Evolutionary conservation across 1,140 invertebrate genomes (phyloP), one percentile per base, ranked within the genome.

Genomic region (Calosoma granatense): DNA sequence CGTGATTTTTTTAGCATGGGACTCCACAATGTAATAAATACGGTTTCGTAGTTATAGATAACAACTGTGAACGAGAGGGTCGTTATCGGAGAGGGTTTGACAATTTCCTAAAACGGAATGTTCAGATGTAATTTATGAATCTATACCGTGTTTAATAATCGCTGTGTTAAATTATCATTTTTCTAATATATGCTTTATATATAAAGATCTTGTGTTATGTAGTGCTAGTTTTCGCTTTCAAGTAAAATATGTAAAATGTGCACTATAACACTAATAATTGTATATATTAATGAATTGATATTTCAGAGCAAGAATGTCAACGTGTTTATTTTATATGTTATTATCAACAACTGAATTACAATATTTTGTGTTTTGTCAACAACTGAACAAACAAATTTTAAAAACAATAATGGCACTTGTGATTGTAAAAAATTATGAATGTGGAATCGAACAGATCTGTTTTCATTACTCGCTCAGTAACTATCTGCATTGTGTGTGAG

Each of bases 1-100:
- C 52, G 59, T 55, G 55, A 66, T 19, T 71, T 64, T 39, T 72
- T 73, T 59, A 60, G 60, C 54, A 69, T 66, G 62, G 69, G 65
- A 14, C 52, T 67, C 9, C 41, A 47, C 41, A 47, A 17, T 47
- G 9, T 47, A 17, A 4, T 47, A 61, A 58, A 54, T 17, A 47
- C 58, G 61, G 61, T 53, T 69, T 68, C 58, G 9, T 66, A 6
- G 57, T 64, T 20, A 66, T 68, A 12, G 65, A 65, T 57, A 68
- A 67, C 61, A 63, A 66, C 43, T 60, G 62, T 20, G 57, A 60
- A 43, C 36, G 68, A 12, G 15, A 47, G 19, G 64, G 63, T 47
- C 53, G 63, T 12, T 66, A 64, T 60, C 43, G 65, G 56, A 63
- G 61, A 43, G 63, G 61, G 20, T 64, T 67, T 59, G 59, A 65